Evolutionary conservation across 2,888 invertebrate species (phyloP).

Genomic region (Osmoderma eremita): DNA sequence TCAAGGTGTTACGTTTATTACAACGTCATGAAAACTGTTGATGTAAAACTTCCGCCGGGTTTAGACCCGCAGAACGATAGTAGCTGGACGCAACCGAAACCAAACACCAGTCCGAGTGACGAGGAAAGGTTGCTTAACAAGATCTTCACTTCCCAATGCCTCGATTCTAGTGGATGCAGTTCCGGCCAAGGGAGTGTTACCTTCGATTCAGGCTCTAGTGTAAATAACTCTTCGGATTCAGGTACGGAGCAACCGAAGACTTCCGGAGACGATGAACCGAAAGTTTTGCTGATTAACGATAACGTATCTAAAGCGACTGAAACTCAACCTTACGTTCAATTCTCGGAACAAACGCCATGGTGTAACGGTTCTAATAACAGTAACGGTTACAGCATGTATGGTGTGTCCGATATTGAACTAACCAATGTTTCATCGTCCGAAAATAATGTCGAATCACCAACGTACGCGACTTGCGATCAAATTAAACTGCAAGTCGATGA

Average conservation of each 20-base stretch:
- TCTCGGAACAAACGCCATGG: conserved; percentile 15
- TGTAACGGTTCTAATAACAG: neutral
- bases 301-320: neutral
- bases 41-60: conserved; percentile 75
- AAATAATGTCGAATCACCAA: neutral
- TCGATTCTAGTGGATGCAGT: conserved; percentile 69
- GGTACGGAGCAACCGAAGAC: conserved; percentile 62
- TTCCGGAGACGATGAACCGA: conserved; percentile 50
- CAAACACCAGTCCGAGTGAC: conserved; percentile 45
- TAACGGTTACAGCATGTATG: conserved; percentile 30
- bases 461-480: conserved; percentile 18
- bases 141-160: conserved; percentile 50
- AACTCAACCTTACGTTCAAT: conserved; percentile 9
- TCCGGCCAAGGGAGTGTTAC: conserved; percentile 69
- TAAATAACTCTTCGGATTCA: conserved; percentile 63
- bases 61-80: conserved; percentile 58
- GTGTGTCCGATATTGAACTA: conserved; percentile 17
- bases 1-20: conserved; percentile 41
- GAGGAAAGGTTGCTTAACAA: conserved; percentile 56
- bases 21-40: conserved; percentile 71
- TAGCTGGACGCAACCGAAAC: conserved; percentile 28
- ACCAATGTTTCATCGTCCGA: neutral
- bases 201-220: conserved; percentile 67
- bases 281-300: conserved; percentile 34
- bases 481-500: neutral